phyloP scores from a whole-genome alignment of 2,797 vertebrate species.

The Sebastolobus alascanus region DNA sequence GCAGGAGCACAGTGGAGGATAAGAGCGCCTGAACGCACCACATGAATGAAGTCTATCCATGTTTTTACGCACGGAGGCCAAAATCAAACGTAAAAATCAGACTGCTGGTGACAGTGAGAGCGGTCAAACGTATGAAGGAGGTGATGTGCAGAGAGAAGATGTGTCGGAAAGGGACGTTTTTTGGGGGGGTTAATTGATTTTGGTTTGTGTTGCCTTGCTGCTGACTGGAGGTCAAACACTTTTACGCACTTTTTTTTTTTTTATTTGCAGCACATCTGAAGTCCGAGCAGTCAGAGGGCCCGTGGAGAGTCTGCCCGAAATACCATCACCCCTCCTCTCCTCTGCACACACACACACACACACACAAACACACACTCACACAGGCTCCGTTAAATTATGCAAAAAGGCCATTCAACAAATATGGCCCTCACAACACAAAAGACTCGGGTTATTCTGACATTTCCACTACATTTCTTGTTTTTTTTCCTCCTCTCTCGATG shows the following conservation, averaged over 20 bases:
- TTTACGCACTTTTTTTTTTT: slow-evolving; percentile 47
- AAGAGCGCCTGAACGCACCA: slow-evolving; percentile 41
- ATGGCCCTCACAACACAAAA: slow-evolving; percentile 75
- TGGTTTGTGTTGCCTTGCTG: slow-evolving; percentile 2
- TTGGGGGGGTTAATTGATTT: background rate
- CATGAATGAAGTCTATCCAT: background rate
- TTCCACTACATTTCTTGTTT: slow-evolving; percentile 72
- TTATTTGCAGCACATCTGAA: slow-evolving; percentile 67
- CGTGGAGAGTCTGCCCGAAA: slow-evolving; percentile 53
- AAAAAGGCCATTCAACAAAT: slow-evolving; percentile 82
- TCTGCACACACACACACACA: slow-evolving; percentile 17
- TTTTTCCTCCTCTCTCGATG: slow-evolving; percentile 63
- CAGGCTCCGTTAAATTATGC: slow-evolving; percentile 74
- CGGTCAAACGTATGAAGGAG: background rate
- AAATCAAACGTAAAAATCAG: slow-evolving; percentile 1
- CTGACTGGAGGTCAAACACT: slow-evolving; percentile 49
- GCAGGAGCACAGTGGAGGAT: background rate
- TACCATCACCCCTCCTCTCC: slow-evolving; percentile 60
- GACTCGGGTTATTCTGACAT: slow-evolving; percentile 71
- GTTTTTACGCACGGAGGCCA: slow-evolving; percentile 29
- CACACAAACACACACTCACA: slow-evolving; percentile 47
- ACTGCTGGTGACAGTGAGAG: background rate
- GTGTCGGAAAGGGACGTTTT: background rate
- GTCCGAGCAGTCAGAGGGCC: slow-evolving; percentile 62
- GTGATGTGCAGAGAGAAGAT: background rate